Conservation (phyloP, 2,113 vertebrate genomes). For the Eublepharis macularius region DNA sequence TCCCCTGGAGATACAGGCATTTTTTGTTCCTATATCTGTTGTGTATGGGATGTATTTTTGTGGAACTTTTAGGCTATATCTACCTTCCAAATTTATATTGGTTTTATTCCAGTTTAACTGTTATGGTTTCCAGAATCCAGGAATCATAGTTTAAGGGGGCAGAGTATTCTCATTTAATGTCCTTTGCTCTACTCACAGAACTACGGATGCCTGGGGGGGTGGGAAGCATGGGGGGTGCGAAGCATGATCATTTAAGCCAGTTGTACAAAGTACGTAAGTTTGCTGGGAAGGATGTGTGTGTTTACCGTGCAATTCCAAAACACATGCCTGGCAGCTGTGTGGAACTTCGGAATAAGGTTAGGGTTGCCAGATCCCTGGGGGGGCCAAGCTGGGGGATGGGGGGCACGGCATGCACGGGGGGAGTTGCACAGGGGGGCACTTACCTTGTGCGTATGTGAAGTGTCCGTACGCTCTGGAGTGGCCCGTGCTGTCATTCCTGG, state of each 20-base stretch:
- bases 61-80: neutral
- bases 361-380: too few relatives aligned
- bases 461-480: too few relatives aligned
- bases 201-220: neutral
- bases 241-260: neutral
- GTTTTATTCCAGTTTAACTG: neutral
- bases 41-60: neutral
- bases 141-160: neutral
- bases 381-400: too few relatives aligned
- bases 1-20: neutral
- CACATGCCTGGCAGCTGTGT: neutral
- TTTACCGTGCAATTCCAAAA: neutral
- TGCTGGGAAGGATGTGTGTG: neutral
- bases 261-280: neutral
- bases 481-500: too few relatives aligned
- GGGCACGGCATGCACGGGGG: too few relatives aligned
- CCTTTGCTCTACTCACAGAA: neutral
- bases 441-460: too few relatives aligned
- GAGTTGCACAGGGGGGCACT: too few relatives aligned
- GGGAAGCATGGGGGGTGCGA: too few relatives aligned
- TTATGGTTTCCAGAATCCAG: neutral
- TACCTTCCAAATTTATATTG: neutral
- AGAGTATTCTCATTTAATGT: neutral
- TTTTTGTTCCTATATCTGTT: conserved; percentile 14
- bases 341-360: neutral